Conservation (phyloP, 2,888 invertebrate genomes). For the Toxonevra muliebris region DNA sequence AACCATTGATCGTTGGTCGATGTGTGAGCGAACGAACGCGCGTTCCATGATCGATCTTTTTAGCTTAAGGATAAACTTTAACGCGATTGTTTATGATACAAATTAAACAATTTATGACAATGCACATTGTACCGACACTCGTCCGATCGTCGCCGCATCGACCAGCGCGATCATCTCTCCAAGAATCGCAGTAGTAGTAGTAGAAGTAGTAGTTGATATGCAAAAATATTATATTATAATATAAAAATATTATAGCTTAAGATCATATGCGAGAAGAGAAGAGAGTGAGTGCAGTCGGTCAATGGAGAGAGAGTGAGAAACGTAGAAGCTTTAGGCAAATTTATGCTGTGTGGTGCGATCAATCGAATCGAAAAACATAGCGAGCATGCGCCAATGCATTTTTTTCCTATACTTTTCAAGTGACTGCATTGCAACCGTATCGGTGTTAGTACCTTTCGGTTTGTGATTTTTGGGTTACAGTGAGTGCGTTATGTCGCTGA, state of each 20-base stretch:
- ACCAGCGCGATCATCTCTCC: constrained; percentile 4
- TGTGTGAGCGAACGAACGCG: constrained; percentile 39
- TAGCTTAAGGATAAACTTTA: constrained; percentile 63
- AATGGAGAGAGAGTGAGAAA: constrained; percentile 25
- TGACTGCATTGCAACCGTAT: constrained; percentile 16
- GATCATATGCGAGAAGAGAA: too few relatives aligned
- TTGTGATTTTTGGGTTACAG: background rate
- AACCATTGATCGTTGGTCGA: constrained; percentile 36
- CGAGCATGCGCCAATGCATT: background rate
- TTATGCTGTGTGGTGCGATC: constrained; percentile 40
- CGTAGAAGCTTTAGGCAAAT: constrained; percentile 47
- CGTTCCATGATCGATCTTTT: constrained; percentile 60
- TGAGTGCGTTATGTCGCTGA: background rate
- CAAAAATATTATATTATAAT: too few relatives aligned
- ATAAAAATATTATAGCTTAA: too few relatives aligned
- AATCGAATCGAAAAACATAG: constrained; percentile 25
- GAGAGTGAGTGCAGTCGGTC: background rate
- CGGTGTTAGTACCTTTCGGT: constrained; percentile 14
- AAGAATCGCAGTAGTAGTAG: background rate
- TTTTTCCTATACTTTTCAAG: background rate
- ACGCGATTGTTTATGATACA: constrained; percentile 66
- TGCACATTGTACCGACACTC: constrained; percentile 34
- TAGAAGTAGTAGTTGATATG: background rate
- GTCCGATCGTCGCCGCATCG: constrained; percentile 28
- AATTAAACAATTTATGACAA: constrained; percentile 67